A percentile compares a stretch with the other conserved stretches of the same genome.
phyloP scores from a whole-genome alignment of 37 sponge, comb jelly and placozoan genomes.

The Beroe forskalii region DNA sequence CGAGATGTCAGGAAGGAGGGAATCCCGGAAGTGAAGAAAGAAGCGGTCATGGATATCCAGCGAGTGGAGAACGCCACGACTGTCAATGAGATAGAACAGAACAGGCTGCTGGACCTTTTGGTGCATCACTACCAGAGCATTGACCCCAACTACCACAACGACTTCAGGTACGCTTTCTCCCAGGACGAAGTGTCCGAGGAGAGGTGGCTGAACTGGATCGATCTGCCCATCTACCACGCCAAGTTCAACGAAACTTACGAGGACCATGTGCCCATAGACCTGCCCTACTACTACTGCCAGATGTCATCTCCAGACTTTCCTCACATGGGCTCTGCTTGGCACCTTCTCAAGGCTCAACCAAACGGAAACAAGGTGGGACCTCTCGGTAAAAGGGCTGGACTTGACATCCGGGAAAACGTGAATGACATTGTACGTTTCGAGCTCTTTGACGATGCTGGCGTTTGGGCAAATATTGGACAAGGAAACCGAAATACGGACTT shows the following conservation, averaged over 20 bases:
- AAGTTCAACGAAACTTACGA: not conserved
- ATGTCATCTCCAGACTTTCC: not conserved
- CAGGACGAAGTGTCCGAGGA: not conserved
- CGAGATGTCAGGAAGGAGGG: not conserved
- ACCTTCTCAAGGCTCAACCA: not conserved
- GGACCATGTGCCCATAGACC: constrained; percentile 7
- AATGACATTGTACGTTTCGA: not conserved
- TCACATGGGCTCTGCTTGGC: not conserved
- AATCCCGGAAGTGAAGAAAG: not conserved
- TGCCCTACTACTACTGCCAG: constrained; percentile 12
- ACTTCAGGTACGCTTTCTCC: not conserved
- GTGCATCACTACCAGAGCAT: not conserved
- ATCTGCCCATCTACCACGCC: constrained; percentile 37
- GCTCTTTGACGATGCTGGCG: not conserved
- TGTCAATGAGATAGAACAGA: not conserved
- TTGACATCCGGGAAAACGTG: not conserved
- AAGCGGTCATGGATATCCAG: not conserved
- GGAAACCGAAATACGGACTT: not conserved
- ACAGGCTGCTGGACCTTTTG: not conserved
- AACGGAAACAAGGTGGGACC: not conserved
- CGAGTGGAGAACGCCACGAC: not conserved
- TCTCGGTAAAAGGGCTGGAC: not conserved
- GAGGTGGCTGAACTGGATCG: constrained; percentile 10
- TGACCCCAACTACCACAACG: not conserved
- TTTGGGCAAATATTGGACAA: constrained; percentile 18